A percentile compares a stretch with the other conserved stretches of the same genome.
phyloP scores from a whole-genome alignment of 1,140 invertebrate genomes.

The Brachionus rotundiformis region DNA sequence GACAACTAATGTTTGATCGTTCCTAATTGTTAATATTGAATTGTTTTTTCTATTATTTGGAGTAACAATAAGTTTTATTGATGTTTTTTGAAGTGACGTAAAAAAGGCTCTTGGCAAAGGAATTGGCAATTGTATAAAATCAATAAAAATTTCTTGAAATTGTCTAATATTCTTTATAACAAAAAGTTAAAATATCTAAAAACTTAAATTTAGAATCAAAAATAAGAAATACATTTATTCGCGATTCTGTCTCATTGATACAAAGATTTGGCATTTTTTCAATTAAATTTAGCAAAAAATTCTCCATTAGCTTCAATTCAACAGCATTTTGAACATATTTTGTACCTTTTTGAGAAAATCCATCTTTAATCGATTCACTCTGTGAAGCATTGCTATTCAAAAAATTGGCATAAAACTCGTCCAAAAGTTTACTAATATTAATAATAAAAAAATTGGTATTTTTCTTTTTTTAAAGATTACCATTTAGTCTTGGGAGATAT shows the following conservation, averaged over 20 bases:
- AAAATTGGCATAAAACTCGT: slow-evolving; percentile 21
- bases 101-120: slow-evolving; percentile 49
- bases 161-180: not conserved
- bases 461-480: not conserved
- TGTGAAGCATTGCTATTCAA: not conserved
- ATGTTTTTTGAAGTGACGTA: slow-evolving; percentile 40
- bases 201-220: not conserved
- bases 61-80: slow-evolving; percentile 27
- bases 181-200: not conserved
- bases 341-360: not conserved
- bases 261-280: slow-evolving; percentile 11
- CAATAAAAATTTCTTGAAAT: slow-evolving; percentile 43
- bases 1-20: slow-evolving; percentile 41
- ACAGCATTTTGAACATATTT: slow-evolving; percentile 18
- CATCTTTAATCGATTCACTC: not conserved
- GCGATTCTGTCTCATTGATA: not conserved
- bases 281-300: slow-evolving; percentile 4
- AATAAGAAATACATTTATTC: not conserved
- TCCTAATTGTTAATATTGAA: slow-evolving; percentile 23
- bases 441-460: not conserved
- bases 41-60: slow-evolving; percentile 44
- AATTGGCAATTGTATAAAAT: slow-evolving; percentile 43
- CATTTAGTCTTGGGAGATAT: slow-evolving; percentile 3
- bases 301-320: slow-evolving; percentile 20
- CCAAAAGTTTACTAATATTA: not conserved